Percentiles rank a stretch among this genome's conserved stretches.
Conservation (phyloP, 37 sponge, comb jelly and placozoan species). For the Cladorhizidae sp. region DNA sequence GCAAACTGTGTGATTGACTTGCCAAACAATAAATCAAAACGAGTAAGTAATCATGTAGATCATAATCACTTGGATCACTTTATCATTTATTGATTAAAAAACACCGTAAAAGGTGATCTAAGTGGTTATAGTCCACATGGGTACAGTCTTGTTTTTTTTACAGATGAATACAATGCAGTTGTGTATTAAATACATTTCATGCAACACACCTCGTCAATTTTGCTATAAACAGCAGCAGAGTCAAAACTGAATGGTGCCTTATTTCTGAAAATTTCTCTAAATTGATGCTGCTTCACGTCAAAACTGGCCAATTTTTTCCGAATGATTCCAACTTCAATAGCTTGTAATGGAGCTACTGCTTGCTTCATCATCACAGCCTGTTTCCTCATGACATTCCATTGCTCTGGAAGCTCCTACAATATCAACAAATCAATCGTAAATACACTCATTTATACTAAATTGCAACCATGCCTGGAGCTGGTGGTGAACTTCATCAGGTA, state of each 20-base stretch:
- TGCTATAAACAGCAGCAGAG: conserved; percentile 64
- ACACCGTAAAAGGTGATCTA: no score
- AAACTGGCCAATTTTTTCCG: conserved; percentile 87
- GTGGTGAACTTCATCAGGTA: conserved; percentile 93
- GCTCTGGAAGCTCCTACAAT: conserved; percentile 94
- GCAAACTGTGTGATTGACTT: no score
- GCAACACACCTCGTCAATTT: conserved; percentile 76
- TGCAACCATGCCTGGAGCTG: conserved; percentile 62
- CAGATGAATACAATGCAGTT: neutral
- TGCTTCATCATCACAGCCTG: conserved; percentile 90
- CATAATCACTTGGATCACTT: neutral
- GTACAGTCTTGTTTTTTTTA: no score
- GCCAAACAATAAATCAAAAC: no score
- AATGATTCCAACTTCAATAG: conserved; percentile 89
- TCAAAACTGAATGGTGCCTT: conserved; percentile 85
- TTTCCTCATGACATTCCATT: conserved; percentile 97
- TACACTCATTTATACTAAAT: neutral
- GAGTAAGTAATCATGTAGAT: no score
- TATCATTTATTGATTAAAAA: no score
- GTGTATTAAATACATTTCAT: neutral
- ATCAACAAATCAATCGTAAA: neutral
- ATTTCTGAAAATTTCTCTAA: conserved; percentile 94
- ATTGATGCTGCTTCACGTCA: conserved; percentile 97
- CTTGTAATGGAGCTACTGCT: conserved; percentile 94
- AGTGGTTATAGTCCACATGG: neutral